Evolutionary conservation across 2,888 invertebrate genomes (phyloP).

Genomic region (Caenorhabditis virilis): DNA sequence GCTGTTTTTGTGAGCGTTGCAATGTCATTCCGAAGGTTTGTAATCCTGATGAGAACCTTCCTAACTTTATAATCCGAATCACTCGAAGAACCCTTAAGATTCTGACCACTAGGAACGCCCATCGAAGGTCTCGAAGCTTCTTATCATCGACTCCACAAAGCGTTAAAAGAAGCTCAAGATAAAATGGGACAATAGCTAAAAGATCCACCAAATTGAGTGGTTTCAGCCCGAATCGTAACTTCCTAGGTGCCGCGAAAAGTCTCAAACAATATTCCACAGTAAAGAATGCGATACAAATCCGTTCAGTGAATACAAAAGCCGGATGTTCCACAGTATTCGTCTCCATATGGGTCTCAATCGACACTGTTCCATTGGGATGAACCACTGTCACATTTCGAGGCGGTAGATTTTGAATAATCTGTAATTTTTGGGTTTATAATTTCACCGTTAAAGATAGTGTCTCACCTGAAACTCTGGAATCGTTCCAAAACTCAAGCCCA

Average conservation of each 20-base stretch:
- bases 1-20: slow-evolving; percentile 65
- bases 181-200: slow-evolving; percentile 67
- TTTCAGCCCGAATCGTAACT: slow-evolving; percentile 65
- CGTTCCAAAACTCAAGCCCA: slow-evolving; percentile 67
- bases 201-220: slow-evolving; percentile 64
- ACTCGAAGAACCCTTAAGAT: slow-evolving; percentile 65
- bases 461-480: slow-evolving; percentile 67
- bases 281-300: slow-evolving; percentile 68
- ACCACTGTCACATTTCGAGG: slow-evolving; percentile 63
- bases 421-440: too few relatives aligned
- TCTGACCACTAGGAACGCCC: slow-evolving; percentile 68
- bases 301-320: slow-evolving; percentile 67
- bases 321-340: slow-evolving; percentile 66
- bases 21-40: slow-evolving; percentile 69
- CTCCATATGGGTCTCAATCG: slow-evolving; percentile 60
- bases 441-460: neutral
- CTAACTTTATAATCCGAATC: slow-evolving; percentile 67
- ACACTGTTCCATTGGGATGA: slow-evolving; percentile 61
- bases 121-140: slow-evolving; percentile 64
- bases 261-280: slow-evolving; percentile 65
- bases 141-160: slow-evolving; percentile 67
- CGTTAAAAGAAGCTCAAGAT: slow-evolving; percentile 64
- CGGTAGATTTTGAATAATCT: slow-evolving; percentile 62
- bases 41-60: slow-evolving; percentile 62
- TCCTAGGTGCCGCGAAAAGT: slow-evolving; percentile 64